Evolutionary conservation across 1,140 invertebrate genomes (phyloP).

Genomic region (Dreissena polymorpha): DNA sequence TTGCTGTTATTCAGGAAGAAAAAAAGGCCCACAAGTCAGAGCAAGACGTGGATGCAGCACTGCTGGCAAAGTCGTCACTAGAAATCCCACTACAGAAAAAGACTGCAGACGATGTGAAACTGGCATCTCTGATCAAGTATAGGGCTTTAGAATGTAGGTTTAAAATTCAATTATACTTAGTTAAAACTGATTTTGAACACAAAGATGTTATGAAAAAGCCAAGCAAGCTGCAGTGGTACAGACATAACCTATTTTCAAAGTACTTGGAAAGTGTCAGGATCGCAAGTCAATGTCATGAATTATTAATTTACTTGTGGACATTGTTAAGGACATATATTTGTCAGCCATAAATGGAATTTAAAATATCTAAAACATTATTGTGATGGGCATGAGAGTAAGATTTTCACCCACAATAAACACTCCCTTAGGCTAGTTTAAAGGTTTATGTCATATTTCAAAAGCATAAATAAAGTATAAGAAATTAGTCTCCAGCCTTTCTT

Average conservation of each 20-base stretch:
- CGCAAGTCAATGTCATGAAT: background rate
- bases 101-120: constrained; percentile 87
- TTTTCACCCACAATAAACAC: too few relatives aligned
- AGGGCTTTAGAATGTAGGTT: constrained; percentile 72
- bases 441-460: too few relatives aligned
- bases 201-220: background rate
- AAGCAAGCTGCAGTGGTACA: background rate
- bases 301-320: too few relatives aligned
- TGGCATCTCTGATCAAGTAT: constrained; percentile 87
- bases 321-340: too few relatives aligned
- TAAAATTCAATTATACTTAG: background rate
- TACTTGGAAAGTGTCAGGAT: background rate
- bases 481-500: too few relatives aligned
- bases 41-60: constrained; percentile 85
- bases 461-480: too few relatives aligned
- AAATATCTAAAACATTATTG: too few relatives aligned
- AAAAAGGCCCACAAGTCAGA: constrained; percentile 88
- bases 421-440: too few relatives aligned
- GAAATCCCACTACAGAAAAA: constrained; percentile 90
- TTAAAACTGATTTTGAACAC: background rate
- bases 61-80: constrained; percentile 90
- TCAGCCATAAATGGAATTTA: too few relatives aligned
- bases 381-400: too few relatives aligned
- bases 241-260: background rate
- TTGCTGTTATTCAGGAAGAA: constrained; percentile 69